Evolutionary conservation across 2,797 vertebrate species (phyloP), one percentile per base, ranked within the genome.

Genomic region (Galagoides demidoff): DNA sequence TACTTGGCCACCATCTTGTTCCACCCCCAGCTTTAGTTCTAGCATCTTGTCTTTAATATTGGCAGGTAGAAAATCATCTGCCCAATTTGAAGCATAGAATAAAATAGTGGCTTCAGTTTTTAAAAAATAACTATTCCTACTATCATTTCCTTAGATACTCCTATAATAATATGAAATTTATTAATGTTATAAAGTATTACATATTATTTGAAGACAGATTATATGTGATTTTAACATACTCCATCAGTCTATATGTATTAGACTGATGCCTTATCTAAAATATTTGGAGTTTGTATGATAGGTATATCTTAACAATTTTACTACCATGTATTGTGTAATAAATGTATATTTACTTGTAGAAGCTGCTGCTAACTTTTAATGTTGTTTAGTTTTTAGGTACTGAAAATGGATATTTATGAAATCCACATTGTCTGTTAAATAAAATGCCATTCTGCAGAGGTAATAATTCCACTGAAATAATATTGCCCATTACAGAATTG

Each of bases 281-380:
- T 98, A 98, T 98, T 99, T 98, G 99, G 98, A 99, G 99, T 99
- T 98, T 99, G 98, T 99, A 98, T 99, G 99, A 99, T 99, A 98
- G 99, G 98, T 99, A 98, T 98, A 98, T 98, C 98, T 98, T 98
- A 98, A 98, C 98, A 99, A 98, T 98, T 99, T 98, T 99, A 98
- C 98, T 98, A 99, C 98, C 98, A 98, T 98, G 98, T 98, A 98
- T 98, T 98, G 98, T 98, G 98, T 98, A 99, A 99, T 98, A 98
- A 99, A 99, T 98, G 98, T 99, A 99, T 99, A 99, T 99, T 99
- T 99, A 99, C 99, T 99, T 99, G 99, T 98, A 98, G 99, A 99
- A 99, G 98, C 98, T 99, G 99, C 99, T 99, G 99, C 99, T 99
- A 99, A 98, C 98, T 99, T 98, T 98, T 98, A 98, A 98, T 99